Conservation (phyloP, 1,140 invertebrate species). For the Nylanderia fulva region DNA sequence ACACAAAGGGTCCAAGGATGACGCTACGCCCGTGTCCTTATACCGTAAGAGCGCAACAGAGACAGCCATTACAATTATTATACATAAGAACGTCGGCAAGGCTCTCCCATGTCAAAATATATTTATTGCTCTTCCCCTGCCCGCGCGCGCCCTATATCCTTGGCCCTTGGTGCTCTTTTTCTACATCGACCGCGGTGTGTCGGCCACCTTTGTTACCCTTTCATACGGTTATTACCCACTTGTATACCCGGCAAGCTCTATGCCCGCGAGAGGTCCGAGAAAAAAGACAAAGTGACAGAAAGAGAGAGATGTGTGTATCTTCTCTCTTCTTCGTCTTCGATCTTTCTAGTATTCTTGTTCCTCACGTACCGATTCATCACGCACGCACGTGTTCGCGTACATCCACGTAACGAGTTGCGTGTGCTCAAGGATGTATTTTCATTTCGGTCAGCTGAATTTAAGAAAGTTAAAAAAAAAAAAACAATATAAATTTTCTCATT, state of each 20-base stretch:
- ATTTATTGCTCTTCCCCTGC: slow-evolving; percentile 82
- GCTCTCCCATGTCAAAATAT: slow-evolving; percentile 86
- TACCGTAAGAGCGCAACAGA: slow-evolving; percentile 15
- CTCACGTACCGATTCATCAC: slow-evolving; percentile 13
- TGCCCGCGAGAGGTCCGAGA: slow-evolving; percentile 3
- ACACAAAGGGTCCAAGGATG: slow-evolving; percentile 74
- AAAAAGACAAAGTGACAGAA: neutral
- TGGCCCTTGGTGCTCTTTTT: slow-evolving; percentile 58
- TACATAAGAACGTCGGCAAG: slow-evolving; percentile 77
- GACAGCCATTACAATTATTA: slow-evolving; percentile 80
- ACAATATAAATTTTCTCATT: neutral
- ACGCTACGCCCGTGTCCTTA: slow-evolving; percentile 13
- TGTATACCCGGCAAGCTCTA: slow-evolving; percentile 75
- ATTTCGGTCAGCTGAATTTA: slow-evolving; percentile 28
- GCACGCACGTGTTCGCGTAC: slow-evolving; percentile 46
- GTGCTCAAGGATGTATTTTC: slow-evolving; percentile 39
- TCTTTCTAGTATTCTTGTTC: slow-evolving; percentile 1
- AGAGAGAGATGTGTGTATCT: neutral
- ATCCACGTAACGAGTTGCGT: slow-evolving; percentile 61
- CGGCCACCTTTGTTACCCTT: slow-evolving; percentile 82
- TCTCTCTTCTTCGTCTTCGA: neutral
- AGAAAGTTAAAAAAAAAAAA: neutral
- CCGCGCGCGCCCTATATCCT: slow-evolving; percentile 54
- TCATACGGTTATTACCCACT: slow-evolving; percentile 85
- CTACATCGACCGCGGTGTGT: slow-evolving; percentile 81